phyloP scores from a whole-genome alignment of 2,797 vertebrate genomes.

The Yasuhikotakia modesta region DNA sequence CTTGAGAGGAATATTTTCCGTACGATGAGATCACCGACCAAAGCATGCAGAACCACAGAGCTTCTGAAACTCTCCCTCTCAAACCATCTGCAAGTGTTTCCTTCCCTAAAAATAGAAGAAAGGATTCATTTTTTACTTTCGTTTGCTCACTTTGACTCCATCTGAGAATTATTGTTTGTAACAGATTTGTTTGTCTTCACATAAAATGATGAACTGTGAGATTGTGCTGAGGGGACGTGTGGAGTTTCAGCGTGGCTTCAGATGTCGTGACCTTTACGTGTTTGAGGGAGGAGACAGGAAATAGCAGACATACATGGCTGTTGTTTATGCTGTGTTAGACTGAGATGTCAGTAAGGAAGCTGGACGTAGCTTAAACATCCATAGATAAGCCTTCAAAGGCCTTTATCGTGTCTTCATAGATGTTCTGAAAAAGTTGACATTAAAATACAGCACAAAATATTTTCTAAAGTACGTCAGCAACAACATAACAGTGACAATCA shows the following conservation, averaged over 20 bases:
- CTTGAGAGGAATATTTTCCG: constrained; percentile 75
- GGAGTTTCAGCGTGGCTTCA: constrained; percentile 36
- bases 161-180: not conserved
- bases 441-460: no score
- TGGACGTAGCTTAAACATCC: constrained; percentile 1
- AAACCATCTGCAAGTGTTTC: constrained; percentile 12
- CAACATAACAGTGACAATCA: no score
- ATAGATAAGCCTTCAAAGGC: constrained; percentile 5
- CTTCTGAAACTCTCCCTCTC: constrained; percentile 13
- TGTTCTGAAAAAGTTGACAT: not conserved
- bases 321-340: constrained; percentile 38
- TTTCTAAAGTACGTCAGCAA: no score
- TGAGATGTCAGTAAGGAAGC: constrained; percentile 19
- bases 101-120: constrained; percentile 43
- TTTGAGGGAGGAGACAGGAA: constrained; percentile 59
- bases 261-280: constrained; percentile 46
- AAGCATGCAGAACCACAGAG: constrained; percentile 63
- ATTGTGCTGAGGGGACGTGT: constrained; percentile 26
- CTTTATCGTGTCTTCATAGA: not conserved
- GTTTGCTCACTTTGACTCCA: not conserved
- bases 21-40: constrained; percentile 64
- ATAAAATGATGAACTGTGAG: not conserved
- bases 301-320: constrained; percentile 45
- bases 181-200: not conserved
- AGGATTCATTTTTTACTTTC: constrained; percentile 11